Conservation (phyloP, 2,888 invertebrate species). For the Polymixis lichenea region DNA sequence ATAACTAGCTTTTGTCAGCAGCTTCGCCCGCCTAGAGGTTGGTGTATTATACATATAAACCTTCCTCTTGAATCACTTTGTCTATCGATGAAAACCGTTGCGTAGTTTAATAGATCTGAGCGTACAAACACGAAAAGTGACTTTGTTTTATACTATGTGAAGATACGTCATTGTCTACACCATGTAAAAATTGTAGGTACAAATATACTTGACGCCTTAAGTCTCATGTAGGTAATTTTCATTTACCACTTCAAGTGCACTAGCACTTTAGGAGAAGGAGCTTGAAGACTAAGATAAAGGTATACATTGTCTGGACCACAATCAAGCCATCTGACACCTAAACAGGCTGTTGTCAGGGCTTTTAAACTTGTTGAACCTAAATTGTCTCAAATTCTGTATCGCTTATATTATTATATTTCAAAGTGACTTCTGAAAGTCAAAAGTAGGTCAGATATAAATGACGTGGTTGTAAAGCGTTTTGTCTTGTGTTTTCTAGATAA, state of each 20-base stretch:
- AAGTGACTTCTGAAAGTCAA: slow-evolving; percentile 32
- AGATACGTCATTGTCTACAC: no score
- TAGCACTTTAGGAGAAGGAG: background rate
- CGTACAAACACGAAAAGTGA: no score
- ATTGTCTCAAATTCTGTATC: slow-evolving; percentile 34
- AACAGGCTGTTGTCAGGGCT: slow-evolving; percentile 27
- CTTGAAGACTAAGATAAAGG: slow-evolving; percentile 11
- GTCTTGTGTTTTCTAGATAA: slow-evolving; percentile 10
- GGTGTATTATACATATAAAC: no score
- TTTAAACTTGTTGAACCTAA: slow-evolving; percentile 27
- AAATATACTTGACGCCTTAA: no score
- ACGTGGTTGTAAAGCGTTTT: slow-evolving; percentile 7
- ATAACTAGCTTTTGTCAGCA: no score
- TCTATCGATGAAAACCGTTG: no score
- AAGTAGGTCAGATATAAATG: slow-evolving; percentile 26
- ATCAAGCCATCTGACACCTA: slow-evolving; percentile 44
- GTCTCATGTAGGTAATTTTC: no score
- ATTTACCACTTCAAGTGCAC: background rate
- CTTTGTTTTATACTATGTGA: no score
- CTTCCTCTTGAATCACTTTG: no score
- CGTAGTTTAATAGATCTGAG: no score
- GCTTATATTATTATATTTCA: slow-evolving; percentile 23
- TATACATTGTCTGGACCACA: slow-evolving; percentile 30
- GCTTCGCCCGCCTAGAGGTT: no score
- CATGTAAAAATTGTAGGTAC: background rate